Evolutionary conservation across 1,140 invertebrate genomes (phyloP).

Genomic region (Sitobion miscanthi): DNA sequence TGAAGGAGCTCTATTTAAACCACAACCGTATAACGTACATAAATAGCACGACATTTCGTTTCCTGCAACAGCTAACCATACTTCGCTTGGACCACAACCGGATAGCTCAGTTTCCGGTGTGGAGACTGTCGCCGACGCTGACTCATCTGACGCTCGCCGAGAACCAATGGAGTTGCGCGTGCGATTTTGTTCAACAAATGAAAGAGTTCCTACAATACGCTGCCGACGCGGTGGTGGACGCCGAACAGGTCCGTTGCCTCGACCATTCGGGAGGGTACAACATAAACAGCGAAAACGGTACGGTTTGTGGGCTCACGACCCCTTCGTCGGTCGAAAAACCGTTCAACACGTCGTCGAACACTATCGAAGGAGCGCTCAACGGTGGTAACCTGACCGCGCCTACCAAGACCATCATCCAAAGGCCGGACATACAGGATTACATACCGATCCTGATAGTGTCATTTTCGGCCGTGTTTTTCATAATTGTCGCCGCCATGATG

Average conservation of each 20-base stretch:
- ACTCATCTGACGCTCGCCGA: constrained; percentile 73
- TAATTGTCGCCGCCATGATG: constrained; percentile 74
- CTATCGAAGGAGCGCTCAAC: constrained; percentile 66
- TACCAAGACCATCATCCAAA: constrained; percentile 73
- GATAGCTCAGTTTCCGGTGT: constrained; percentile 76
- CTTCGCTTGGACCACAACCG: constrained; percentile 80
- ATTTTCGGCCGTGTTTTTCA: constrained; percentile 72
- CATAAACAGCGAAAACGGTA: constrained; percentile 62
- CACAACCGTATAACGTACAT: constrained; percentile 75
- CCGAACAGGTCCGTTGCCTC: constrained; percentile 69
- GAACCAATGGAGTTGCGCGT: constrained; percentile 89
- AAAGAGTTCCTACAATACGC: constrained; percentile 77
- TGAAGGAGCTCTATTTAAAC: constrained; percentile 72
- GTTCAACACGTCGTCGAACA: constrained; percentile 61
- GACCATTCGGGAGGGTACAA: constrained; percentile 71
- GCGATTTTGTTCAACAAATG: constrained; percentile 80
- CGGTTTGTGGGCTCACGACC: constrained; percentile 58
- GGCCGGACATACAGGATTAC: constrained; percentile 77
- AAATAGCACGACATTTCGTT: constrained; percentile 78
- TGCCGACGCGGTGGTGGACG: constrained; percentile 71
- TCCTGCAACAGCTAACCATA: constrained; percentile 73
- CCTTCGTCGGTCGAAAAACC: constrained; percentile 61
- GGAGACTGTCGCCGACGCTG: constrained; percentile 75
- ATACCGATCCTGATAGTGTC: constrained; percentile 78
- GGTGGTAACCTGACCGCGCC: constrained; percentile 66